A percentile compares a stretch with the other conserved stretches of the same genome.
phyloP scores from a whole-genome alignment of 2,797 vertebrate genomes.

The Macropodus opercularis region DNA sequence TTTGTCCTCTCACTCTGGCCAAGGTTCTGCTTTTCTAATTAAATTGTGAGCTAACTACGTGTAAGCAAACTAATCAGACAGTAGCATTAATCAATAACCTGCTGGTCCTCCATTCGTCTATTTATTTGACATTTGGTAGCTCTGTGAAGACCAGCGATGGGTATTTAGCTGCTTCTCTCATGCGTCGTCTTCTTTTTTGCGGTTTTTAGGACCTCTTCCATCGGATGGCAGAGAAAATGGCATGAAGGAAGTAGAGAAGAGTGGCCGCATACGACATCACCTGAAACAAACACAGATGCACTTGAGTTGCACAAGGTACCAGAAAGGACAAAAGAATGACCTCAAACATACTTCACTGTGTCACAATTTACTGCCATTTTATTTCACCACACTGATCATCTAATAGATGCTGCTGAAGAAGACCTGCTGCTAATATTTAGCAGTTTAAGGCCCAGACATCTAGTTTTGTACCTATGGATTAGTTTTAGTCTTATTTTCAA shows the following conservation, averaged over 20 bases:
- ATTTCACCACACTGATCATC: too few species aligned
- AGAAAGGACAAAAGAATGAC: too few species aligned
- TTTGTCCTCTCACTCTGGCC: neutral
- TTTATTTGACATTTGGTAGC: neutral
- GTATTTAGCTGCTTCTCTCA: neutral
- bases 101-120: neutral
- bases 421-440: too few species aligned
- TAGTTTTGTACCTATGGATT: too few species aligned
- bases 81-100: neutral
- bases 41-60: neutral
- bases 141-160: neutral
- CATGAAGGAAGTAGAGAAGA: conserved; percentile 76
- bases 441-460: too few species aligned
- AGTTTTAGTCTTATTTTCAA: too few species aligned
- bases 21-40: neutral
- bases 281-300: conserved; percentile 47
- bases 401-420: too few species aligned
- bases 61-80: neutral
- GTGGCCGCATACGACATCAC: conserved; percentile 76
- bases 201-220: conserved; percentile 69
- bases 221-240: conserved; percentile 75
- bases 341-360: too few species aligned
- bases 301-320: too few species aligned
- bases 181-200: neutral
- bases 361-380: too few species aligned